phyloP scores from a whole-genome alignment of 2,113 vertebrate genomes.

The Macquaria ambigua region DNA sequence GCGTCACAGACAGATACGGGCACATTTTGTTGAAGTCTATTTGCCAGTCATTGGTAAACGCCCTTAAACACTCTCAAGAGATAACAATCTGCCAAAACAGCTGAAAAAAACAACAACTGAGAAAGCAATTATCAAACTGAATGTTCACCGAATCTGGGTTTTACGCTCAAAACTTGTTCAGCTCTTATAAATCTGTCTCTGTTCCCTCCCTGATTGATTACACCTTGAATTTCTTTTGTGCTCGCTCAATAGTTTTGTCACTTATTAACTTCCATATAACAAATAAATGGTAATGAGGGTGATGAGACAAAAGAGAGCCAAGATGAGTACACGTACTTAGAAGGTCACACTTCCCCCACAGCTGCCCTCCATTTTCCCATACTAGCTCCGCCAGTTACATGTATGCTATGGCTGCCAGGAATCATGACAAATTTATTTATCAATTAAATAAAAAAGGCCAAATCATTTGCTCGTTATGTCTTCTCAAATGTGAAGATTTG shows the following conservation, averaged over 20 bases:
- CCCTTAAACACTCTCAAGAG: slow-evolving; percentile 1
- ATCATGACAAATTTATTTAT: neutral
- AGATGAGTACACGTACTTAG: slow-evolving; percentile 28
- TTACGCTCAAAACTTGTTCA: slow-evolving; percentile 14
- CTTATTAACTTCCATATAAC: slow-evolving; percentile 15
- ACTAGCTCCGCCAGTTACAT: neutral
- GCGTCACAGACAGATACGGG: neutral
- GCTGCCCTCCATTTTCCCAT: slow-evolving; percentile 13
- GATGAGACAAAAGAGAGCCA: slow-evolving; percentile 35
- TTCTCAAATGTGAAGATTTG: neutral
- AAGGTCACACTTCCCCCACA: slow-evolving; percentile 32
- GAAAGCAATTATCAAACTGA: neutral
- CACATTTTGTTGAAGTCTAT: neutral
- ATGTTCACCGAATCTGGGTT: slow-evolving; percentile 5
- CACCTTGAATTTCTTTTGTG: neutral
- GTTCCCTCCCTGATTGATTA: neutral
- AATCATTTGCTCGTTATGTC: neutral
- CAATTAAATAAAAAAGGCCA: neutral
- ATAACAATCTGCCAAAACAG: slow-evolving; percentile 11
- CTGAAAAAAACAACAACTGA: neutral
- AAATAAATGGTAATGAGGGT: slow-evolving; percentile 25
- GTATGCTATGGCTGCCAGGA: neutral
- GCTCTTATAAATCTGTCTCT: neutral
- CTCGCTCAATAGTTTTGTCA: slow-evolving; percentile 13
- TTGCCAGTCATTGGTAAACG: neutral